Evolutionary conservation across 2,888 invertebrate genomes (phyloP).

Genomic region (Chrysina gloriosa): DNA sequence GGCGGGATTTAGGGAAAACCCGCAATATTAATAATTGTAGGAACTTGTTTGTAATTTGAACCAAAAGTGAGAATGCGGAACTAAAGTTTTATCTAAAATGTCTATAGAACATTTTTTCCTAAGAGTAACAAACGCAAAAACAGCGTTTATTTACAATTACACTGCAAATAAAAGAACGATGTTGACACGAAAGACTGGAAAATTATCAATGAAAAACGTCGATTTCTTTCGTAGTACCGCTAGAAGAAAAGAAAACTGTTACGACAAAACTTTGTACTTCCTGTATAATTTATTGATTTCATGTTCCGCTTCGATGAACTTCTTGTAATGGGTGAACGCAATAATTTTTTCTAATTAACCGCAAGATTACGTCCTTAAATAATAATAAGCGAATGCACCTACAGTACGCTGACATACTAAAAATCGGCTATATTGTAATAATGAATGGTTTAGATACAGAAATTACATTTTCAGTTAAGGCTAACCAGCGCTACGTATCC

Average conservation of each 20-base stretch:
- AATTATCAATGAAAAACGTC: constrained; percentile 3
- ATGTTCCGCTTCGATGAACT: constrained; percentile 15
- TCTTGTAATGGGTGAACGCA: constrained; percentile 4
- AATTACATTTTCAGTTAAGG: no score
- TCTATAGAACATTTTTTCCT: constrained; percentile 12
- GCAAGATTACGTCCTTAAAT: background rate
- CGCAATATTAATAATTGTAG: constrained; percentile 20
- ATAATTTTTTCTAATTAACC: constrained; percentile 5
- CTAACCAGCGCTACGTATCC: no score
- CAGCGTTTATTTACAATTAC: constrained; percentile 9
- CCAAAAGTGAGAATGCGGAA: constrained; percentile 33
- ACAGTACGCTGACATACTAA: no score
- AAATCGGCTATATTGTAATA: no score
- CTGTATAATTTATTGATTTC: constrained; percentile 27
- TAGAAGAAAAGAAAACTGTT: background rate
- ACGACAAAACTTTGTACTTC: constrained; percentile 12
- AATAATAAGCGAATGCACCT: no score
- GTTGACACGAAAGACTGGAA: background rate
- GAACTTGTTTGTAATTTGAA: constrained; percentile 25
- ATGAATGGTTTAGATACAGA: no score
- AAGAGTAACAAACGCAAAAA: background rate
- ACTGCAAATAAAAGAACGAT: background rate
- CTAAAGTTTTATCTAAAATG: constrained; percentile 19
- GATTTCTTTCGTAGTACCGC: background rate
- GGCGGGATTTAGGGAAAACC: constrained; percentile 35